Evolutionary conservation across 2,113 vertebrate species (phyloP), one percentile per base, ranked within the genome.

Genomic region (Nothocercus julius): DNA sequence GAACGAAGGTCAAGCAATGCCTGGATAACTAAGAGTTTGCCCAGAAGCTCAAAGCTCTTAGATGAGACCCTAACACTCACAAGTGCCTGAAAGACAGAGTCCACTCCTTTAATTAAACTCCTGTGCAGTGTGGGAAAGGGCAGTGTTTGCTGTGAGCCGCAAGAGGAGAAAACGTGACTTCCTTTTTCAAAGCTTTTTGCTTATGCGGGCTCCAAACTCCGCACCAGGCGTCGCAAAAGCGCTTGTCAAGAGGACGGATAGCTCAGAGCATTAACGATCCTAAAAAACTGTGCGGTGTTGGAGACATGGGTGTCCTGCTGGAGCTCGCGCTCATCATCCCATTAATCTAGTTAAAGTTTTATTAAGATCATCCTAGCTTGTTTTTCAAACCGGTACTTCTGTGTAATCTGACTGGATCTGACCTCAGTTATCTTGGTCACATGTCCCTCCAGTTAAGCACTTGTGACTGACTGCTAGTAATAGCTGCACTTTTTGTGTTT

Each of bases 1-100:
- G 86, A 93, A 82, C 51, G 59, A 80, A 88, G 85, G 92, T 93
- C 93, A 90, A 74, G 49, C 90, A 0, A 0, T 88, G 45, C 54
- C 36, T 87, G 62, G 58, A 69, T 62, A 87, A 56, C 44, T 85
- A n/a, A 53, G 49, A 85, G 14, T 80, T 51, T 44, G 6, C 27
- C 27, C 79, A 1, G 4, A 54, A 83, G 54, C 42, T 87, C 76
- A 73, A 59, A 25, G 0, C 0, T 54, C 59, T 94, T 88, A 90
- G 77, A 81, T 96, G 45, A 81, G 56, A 45, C 45, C 14, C 56
- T 81, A 78, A 51, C 15, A 15, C 11, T 54, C 14, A 2, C 19
- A 22, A 42, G 36, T 63, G 19, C 45, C 19, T 42, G 38, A 22
- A 53, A 59, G 62, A 78, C 18, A 19, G 40, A 67, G 21, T 28